phyloP scores from a whole-genome alignment of 2,888 invertebrate species.

The Frankliniella intonsa region DNA sequence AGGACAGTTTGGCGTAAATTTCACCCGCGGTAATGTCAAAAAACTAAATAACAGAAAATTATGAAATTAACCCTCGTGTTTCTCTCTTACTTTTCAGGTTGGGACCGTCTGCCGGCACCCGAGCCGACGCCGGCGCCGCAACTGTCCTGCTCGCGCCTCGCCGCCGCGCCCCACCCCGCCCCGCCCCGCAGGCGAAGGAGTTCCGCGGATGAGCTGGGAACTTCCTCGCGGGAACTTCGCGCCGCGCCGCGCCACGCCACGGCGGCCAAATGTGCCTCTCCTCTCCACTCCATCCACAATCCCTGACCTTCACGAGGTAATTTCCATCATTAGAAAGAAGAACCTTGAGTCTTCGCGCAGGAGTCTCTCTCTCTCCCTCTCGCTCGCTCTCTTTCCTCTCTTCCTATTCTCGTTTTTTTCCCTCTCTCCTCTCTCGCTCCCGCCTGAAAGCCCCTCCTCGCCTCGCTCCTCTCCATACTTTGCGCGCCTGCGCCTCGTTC shows the following conservation, averaged over 20 bases:
- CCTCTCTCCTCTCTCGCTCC: constrained; percentile 35
- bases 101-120: too few species aligned
- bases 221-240: constrained; percentile 52
- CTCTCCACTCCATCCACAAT: constrained; percentile 34
- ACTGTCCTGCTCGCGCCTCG: too few species aligned
- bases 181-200: constrained; percentile 49
- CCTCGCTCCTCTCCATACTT: too few species aligned
- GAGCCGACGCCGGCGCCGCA: neutral
- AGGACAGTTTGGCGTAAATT: too few species aligned
- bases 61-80: too few species aligned
- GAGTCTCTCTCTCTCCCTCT: constrained; percentile 33
- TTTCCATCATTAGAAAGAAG: constrained; percentile 28
- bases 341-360: constrained; percentile 30
- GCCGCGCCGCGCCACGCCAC: constrained; percentile 43
- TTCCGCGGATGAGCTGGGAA: constrained; percentile 40
- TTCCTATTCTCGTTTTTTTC: constrained; percentile 48
- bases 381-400: constrained; percentile 51
- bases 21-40: too few species aligned
- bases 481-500: too few species aligned
- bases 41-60: too few species aligned
- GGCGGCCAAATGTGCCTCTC: constrained; percentile 38
- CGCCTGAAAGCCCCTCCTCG: constrained; percentile 33
- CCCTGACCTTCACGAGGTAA: constrained; percentile 33
- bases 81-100: too few species aligned
- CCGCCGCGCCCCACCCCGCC: constrained; percentile 44